These are phyloP conservation scores for Actenoides lindsayi DNA, from an alignment of 2,113 vertebrate species.

Conservation along the genomic window DNA sequence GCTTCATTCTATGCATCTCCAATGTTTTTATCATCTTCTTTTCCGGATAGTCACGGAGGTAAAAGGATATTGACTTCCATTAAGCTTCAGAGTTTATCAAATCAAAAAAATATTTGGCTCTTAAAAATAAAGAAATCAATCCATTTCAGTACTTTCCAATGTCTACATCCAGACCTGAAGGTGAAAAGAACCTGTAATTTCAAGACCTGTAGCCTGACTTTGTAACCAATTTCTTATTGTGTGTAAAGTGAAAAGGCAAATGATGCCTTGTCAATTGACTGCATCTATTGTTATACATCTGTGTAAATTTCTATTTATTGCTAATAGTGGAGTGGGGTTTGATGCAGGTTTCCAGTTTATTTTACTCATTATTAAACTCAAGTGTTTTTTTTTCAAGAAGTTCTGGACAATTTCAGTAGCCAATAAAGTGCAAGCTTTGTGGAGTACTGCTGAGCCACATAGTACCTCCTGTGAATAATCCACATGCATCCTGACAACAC, in stretches of 20 bases:
- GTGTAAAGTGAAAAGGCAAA: neutral
- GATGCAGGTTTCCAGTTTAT: neutral
- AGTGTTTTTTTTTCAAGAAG: neutral
- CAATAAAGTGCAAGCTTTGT: neutral
- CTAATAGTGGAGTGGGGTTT: neutral
- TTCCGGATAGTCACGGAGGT: neutral
- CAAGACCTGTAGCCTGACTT: neutral
- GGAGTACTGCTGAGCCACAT: neutral
- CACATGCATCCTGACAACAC: neutral
- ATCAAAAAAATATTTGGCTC: rapidly evolving
- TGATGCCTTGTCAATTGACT: neutral
- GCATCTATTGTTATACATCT: neutral
- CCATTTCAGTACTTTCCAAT: neutral
- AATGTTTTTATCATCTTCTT: neutral
- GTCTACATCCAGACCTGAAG: neutral
- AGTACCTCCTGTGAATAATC: neutral
- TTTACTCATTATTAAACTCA: neutral
- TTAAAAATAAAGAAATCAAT: neutral
- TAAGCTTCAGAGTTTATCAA: neutral
- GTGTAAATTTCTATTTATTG: neutral
- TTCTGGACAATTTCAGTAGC: neutral
- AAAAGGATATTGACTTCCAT: neutral
- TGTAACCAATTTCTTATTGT: neutral
- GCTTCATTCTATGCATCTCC: neutral
- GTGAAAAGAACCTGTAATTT: neutral